Base-by-base conservation (phyloP, 1,140 invertebrate species). In the Plutomurus gul region DNA sequence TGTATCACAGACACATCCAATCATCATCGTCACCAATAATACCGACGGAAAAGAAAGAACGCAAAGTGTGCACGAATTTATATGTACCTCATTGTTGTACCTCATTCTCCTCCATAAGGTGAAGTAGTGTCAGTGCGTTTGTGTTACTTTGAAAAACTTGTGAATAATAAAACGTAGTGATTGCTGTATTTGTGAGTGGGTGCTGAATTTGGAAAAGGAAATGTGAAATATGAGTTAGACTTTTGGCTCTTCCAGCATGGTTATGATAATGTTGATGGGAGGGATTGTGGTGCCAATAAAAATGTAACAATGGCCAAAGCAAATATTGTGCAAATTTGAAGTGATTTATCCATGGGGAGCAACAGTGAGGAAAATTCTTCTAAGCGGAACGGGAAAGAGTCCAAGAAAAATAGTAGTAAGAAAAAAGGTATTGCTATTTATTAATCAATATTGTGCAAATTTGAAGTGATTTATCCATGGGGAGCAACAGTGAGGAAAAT, bases 401-500 rank as follows among this genome's bases (percentile, higher is more conserved):
- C 56, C 30, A 78, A 73, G 76, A 78, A 78, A 73, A 78, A 78
- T 51, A 65, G 75, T 49, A 43, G 39, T 43, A 65, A 65, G 56
- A 65, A 65, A 65, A 65, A 65, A 65, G 56, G 56, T 65, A 65
- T 27, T 60, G 8, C 8, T 13, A 3, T n/a, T n/a, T n/a, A n/a
- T n/a, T n/a, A n/a, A n/a, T n/a, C n/a, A n/a, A n/a, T n/a, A n/a
- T n/a, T n/a, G n/a, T n/a, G 56, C 56, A 65, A 65, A 65, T 65
- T 11, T 65, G 56, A 51, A 75, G 33, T 22, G 51, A 43, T 27
- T 25, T 30, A 33, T 40, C 39, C 46, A 78, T 78, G 76, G 76
- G 76, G 76, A 78, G 76, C 43, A 65, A 78, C 70, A 78, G 60
- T 36, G 76, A 78, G 33, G 76, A 78, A 73, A 72, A 76, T 16